Conservation (phyloP, 37 sponge, comb jelly and placozoan species). For the Tethya wilhelma region DNA sequence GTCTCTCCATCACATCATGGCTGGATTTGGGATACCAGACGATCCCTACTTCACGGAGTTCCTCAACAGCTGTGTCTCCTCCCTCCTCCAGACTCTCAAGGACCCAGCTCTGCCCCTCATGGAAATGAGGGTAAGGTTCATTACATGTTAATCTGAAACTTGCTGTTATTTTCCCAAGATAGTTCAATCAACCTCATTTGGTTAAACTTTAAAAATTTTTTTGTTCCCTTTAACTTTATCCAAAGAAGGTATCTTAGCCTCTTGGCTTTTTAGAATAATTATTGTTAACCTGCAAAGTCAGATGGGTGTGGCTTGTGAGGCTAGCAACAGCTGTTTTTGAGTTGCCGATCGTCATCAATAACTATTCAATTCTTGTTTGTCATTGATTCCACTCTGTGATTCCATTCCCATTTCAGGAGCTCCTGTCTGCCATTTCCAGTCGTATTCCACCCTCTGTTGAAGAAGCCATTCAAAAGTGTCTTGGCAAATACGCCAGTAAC, state of each 20-base stretch:
- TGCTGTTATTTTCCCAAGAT: background rate
- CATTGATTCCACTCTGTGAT: background rate
- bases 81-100: conserved; percentile 46
- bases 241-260: too few species aligned
- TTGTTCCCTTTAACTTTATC: too few species aligned
- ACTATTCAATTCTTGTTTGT: background rate
- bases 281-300: too few species aligned
- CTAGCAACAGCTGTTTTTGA: too few species aligned
- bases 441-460: conserved; percentile 79
- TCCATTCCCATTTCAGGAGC: conserved; percentile 48
- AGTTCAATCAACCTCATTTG: background rate
- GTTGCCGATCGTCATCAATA: too few species aligned
- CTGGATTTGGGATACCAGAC: conserved; percentile 61
- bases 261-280: too few species aligned
- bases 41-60: conserved; percentile 22
- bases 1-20: conserved; percentile 54
- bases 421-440: conserved; percentile 80
- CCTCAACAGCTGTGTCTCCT: conserved; percentile 8
- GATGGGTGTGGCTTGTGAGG: too few species aligned
- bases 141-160: too few species aligned
- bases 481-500: conserved; percentile 78
- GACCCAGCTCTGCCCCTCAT: conserved; percentile 76
- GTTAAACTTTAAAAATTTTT: too few species aligned
- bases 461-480: conserved; percentile 64
- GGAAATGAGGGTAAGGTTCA: conserved; percentile 61